Evolutionary conservation across 2,888 invertebrate species (phyloP).

Genomic region (Dione juno): DNA sequence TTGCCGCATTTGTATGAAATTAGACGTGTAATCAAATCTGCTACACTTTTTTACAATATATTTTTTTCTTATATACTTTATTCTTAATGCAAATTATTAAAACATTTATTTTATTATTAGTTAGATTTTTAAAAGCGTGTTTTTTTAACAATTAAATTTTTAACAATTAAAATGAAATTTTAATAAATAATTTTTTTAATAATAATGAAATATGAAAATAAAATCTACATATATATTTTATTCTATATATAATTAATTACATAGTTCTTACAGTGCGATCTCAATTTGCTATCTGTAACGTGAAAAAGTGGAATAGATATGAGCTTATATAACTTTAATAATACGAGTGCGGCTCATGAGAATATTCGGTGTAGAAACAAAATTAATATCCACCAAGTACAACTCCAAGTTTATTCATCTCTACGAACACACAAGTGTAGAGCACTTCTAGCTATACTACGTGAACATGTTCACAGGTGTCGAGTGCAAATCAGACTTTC

Average conservation of each 20-base stretch:
- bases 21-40: no score
- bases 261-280: slow-evolving; percentile 15
- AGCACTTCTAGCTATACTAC: slow-evolving; percentile 21
- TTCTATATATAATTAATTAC: slow-evolving; percentile 3
- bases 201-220: no score
- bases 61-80: no score
- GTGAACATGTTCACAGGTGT: slow-evolving; percentile 24
- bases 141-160: no score
- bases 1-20: no score
- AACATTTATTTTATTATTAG: no score
- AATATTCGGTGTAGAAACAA: slow-evolving; percentile 39
- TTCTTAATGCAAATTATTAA: no score
- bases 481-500: slow-evolving; percentile 12
- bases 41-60: no score
- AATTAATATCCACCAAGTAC: slow-evolving; percentile 42
- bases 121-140: no score
- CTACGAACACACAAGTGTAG: slow-evolving; percentile 29
- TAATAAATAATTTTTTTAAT: no score
- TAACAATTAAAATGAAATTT: no score
- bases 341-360: slow-evolving; percentile 31
- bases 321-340: slow-evolving; percentile 29
- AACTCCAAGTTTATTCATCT: slow-evolving; percentile 52
- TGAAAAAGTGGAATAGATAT: slow-evolving; percentile 23
- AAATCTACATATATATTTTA: no score
- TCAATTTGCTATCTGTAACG: slow-evolving; percentile 25